Percentiles rank a stretch among this genome's conserved stretches.
Evolutionary conservation across 2,113 vertebrate species (phyloP).

Genomic region (Pampusana beccarii): DNA sequence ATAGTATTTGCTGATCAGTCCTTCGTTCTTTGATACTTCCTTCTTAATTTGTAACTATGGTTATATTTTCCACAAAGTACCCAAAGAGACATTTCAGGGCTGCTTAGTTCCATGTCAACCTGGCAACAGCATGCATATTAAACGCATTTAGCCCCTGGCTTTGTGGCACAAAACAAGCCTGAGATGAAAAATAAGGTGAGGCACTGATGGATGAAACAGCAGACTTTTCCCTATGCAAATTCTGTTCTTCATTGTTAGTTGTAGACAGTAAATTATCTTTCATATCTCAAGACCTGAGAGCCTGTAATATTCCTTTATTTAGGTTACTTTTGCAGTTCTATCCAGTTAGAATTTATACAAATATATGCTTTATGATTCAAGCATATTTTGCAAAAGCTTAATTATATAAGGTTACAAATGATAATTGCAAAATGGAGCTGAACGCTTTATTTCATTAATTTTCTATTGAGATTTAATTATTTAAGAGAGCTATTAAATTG

Average conservation of each 20-base stretch:
- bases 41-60: not conserved
- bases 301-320: not conserved
- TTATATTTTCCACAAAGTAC: not conserved
- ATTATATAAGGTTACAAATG: not conserved
- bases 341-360: not conserved
- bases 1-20: not conserved
- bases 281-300: not conserved
- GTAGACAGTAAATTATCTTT: not conserved
- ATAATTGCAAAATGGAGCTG: not conserved
- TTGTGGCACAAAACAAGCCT: not conserved
- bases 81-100: not conserved
- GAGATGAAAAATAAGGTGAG: conserved; percentile 18
- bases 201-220: not conserved
- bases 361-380: not conserved
- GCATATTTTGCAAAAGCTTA: not conserved
- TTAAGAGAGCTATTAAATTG: not conserved
- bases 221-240: not conserved
- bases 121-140: not conserved
- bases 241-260: not conserved
- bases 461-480: not conserved
- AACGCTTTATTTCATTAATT: not conserved
- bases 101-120: not conserved
- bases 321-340: not conserved
- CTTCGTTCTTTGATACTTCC: not conserved
- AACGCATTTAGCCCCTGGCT: conserved; percentile 1